phyloP scores from a whole-genome alignment of 1,140 invertebrate genomes.

The Zaprionus capensis region DNA sequence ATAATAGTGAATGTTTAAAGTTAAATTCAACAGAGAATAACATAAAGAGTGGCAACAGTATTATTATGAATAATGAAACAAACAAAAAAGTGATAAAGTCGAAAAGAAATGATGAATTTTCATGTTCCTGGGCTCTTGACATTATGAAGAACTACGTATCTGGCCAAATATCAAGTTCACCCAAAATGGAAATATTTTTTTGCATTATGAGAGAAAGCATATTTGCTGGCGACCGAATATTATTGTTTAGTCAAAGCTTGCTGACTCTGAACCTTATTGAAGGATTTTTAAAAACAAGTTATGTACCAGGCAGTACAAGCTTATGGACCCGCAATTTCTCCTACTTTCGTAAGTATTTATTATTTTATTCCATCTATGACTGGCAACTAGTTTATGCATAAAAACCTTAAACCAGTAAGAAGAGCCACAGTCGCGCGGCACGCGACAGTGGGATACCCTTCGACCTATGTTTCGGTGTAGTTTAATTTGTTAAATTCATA shows the following conservation, averaged over 20 bases:
- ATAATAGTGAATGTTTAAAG: constrained; percentile 24
- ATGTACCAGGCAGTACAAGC: constrained; percentile 90
- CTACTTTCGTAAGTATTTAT: constrained; percentile 93
- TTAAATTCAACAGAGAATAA: constrained; percentile 37
- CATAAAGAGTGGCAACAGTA: constrained; percentile 42
- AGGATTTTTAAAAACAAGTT: constrained; percentile 93
- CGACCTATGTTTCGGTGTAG: too few relatives aligned
- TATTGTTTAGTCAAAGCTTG: constrained; percentile 98
- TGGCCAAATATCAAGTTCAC: constrained; percentile 95
- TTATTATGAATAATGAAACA: constrained; percentile 50
- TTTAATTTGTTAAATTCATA: too few relatives aligned
- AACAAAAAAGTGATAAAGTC: constrained; percentile 65
- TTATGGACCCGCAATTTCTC: constrained; percentile 94
- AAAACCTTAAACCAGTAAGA: too few relatives aligned
- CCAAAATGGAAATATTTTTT: constrained; percentile 98
- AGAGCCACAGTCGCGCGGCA: too few relatives aligned
- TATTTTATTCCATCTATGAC: too few relatives aligned
- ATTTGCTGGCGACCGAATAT: constrained; percentile 93
- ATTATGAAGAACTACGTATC: constrained; percentile 94
- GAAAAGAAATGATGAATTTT: constrained; percentile 89
- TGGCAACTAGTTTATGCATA: too few relatives aligned
- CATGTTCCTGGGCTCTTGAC: constrained; percentile 94
- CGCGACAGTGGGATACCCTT: too few relatives aligned
- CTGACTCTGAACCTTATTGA: constrained; percentile 99
- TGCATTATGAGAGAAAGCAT: constrained; percentile 96